phyloP scores from a whole-genome alignment of 2,797 vertebrate species.

The Dermochelys coriacea region DNA sequence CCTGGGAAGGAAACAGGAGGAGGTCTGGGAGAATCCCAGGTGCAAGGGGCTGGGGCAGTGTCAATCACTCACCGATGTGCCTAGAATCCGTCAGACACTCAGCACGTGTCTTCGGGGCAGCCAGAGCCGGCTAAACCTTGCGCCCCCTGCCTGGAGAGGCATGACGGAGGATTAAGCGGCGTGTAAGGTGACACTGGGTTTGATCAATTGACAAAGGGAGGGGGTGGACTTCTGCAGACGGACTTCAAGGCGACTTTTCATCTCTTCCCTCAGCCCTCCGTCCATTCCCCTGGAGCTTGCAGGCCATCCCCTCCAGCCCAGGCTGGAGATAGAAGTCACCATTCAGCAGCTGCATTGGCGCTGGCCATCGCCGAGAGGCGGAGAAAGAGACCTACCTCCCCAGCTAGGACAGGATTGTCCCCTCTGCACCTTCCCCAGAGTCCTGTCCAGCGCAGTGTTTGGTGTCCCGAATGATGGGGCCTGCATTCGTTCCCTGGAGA shows the following conservation, averaged over 20 bases:
- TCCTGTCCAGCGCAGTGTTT: neutral
- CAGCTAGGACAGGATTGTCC: neutral
- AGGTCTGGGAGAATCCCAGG: conserved; percentile 62
- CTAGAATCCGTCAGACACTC: conserved; percentile 25
- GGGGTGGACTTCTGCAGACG: neutral
- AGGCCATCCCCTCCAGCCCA: neutral
- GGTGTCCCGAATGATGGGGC: neutral
- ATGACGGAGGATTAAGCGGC: conserved; percentile 71
- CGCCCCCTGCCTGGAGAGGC: conserved; percentile 66
- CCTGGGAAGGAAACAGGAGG: conserved; percentile 29
- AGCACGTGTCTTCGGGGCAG: conserved; percentile 66
- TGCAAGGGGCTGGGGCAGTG: conserved; percentile 34
- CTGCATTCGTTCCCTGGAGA: neutral
- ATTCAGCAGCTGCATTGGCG: too few relatives aligned
- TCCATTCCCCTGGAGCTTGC: neutral
- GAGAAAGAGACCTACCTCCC: too few relatives aligned
- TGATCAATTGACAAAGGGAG: neutral
- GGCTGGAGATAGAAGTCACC: too few relatives aligned
- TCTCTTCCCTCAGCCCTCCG: neutral
- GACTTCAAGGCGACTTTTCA: conserved; percentile 24
- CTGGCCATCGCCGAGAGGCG: too few relatives aligned
- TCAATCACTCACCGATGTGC: conserved; percentile 64
- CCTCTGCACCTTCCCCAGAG: neutral
- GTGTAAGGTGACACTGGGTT: conserved; percentile 76
- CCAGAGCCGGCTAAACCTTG: conserved; percentile 62